A percentile compares a stretch with the other conserved stretches of the same genome.
These are phyloP conservation scores for Ceraclea dissimilis DNA, from an alignment of 2,888 invertebrate species.

Conservation along the genomic window DNA sequence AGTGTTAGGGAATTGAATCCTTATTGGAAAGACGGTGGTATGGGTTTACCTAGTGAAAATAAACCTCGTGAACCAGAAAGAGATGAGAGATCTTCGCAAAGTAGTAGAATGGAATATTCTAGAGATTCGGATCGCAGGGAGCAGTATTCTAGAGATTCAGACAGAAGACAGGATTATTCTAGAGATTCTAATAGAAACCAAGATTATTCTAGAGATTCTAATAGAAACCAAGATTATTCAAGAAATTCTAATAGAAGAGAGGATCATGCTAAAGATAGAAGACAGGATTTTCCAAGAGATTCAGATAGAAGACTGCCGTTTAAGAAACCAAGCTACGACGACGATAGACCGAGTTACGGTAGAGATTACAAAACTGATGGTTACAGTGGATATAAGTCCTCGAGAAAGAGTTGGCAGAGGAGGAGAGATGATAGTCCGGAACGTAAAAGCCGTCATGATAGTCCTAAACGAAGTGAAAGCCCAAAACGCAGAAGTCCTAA, in stretches of 20 bases:
- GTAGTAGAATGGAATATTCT: not conserved
- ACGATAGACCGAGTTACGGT: too few species aligned
- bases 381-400: not conserved
- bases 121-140: conserved; percentile 1
- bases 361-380: too few species aligned
- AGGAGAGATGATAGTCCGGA: not conserved
- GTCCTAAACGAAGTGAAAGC: not conserved
- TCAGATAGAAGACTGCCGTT: too few species aligned
- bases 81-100: not conserved
- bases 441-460: not conserved
- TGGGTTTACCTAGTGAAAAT: conserved; percentile 59
- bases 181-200: conserved; percentile 25
- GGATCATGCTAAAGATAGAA: too few species aligned
- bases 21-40: conserved; percentile 86
- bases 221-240: not conserved
- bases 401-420: not conserved
- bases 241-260: too few species aligned
- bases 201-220: not conserved
- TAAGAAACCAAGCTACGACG: too few species aligned
- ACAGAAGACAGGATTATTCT: not conserved
- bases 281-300: too few species aligned
- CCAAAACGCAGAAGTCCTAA: not conserved
- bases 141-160: conserved; percentile 29
- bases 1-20: conserved; percentile 80
- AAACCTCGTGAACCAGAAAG: not conserved